Evolutionary conservation across 2,888 invertebrate species (phyloP), one percentile per base, ranked within the genome.

Genomic region (Spisula solida): DNA sequence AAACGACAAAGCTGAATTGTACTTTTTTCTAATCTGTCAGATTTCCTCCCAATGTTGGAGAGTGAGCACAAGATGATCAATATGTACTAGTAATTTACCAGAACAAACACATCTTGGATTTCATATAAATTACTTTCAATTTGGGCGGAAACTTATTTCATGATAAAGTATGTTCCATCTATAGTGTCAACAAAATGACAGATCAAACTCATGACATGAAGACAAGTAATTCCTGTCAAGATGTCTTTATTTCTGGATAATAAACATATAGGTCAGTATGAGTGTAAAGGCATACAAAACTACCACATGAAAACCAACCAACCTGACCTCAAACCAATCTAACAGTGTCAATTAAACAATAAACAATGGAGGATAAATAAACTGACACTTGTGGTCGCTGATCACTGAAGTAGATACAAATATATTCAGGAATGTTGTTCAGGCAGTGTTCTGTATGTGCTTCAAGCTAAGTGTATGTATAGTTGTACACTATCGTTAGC

Each of bases 141-240:
- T 41, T 75, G 75, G 75, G 75, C 14, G 75, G 75, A 75, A 75
- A 34, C 75, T 31, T 34, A 31, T 75, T 34, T 75, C 31, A 75
- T 75, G 34, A 75, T 75, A 5, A 31, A 75, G 12, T 75, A 31
- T 31, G 16, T 75, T 34, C 75, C 75, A 34, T 4, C 41, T 2
- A 70, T 31, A 25, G 70, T 70, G 31, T 75, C 75, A 75, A 34
- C 75, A 75, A 34, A 75, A 75, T 75, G 75, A 75, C 31, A 31
- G 75, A 75, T 75, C n/a, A 75, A 75, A 31, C 34, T 31, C 75
- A 75, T 75, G 75, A 75, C 75, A 75, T 31, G 31, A 34, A 10
- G 75, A 75, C 75, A 75, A 34, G 75, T 34, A 31, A 25, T 75
- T 31, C 31, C 34, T 34, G 75, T 75, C 75, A 75, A 75, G 75